Percentiles rank a stretch among this genome's conserved stretches.
Conservation (phyloP, 2,888 invertebrate species). For the Cynaeus angustus region DNA sequence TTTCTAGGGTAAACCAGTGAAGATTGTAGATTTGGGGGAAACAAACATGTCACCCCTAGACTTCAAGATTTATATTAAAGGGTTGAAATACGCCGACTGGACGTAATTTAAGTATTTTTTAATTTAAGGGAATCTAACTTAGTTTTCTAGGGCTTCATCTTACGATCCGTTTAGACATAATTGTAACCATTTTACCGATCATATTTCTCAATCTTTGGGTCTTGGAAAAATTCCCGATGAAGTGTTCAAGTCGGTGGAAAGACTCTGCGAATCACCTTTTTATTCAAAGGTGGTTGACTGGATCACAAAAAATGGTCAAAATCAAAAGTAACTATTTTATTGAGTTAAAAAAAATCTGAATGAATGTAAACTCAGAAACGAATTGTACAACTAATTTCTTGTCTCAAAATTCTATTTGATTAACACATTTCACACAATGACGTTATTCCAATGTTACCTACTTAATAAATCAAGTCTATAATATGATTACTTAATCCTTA, state of each 20-base stretch:
- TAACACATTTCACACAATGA: too few relatives aligned
- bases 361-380: background rate
- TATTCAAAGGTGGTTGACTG: conserved; percentile 32
- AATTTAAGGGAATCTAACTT: background rate
- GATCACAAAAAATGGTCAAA: conserved; percentile 28
- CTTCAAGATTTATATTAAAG: conserved; percentile 31
- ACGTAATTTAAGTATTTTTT: conserved; percentile 15
- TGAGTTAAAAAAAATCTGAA: too few relatives aligned
- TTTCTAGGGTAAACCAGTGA: conserved; percentile 27
- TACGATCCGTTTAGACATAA: conserved; percentile 30
- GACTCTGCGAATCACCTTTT: conserved; percentile 30
- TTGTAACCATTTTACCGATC: conserved; percentile 36
- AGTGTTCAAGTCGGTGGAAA: conserved; percentile 21
- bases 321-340: background rate
- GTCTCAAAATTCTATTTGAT: too few relatives aligned
- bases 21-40: conserved; percentile 18
- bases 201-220: conserved; percentile 17
- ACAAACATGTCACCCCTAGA: conserved; percentile 4
- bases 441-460: background rate
- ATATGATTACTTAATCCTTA: background rate
- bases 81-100: conserved; percentile 25
- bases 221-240: conserved; percentile 18
- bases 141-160: conserved; percentile 20
- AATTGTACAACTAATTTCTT: background rate
- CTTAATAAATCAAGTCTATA: background rate